These are phyloP conservation scores for Galbula dea DNA, from an alignment of 2,113 vertebrate genomes.

Conservation along the genomic window DNA sequence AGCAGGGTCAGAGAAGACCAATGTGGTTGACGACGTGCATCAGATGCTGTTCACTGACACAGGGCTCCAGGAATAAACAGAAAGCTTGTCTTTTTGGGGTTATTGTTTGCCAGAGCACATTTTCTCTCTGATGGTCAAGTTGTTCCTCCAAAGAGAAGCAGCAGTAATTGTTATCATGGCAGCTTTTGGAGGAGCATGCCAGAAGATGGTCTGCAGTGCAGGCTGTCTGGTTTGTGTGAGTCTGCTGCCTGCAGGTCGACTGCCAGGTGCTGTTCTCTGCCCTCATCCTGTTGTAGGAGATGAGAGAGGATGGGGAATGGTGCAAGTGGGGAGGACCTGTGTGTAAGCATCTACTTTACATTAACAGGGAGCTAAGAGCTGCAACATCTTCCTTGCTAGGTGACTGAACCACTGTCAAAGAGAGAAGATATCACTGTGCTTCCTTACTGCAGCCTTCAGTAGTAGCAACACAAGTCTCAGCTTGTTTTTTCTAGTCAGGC, in stretches of 20 bases:
- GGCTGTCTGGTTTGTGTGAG: too few species aligned
- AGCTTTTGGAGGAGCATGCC: not conserved
- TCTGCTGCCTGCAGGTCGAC: too few species aligned
- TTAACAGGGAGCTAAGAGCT: not conserved
- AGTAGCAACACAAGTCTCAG: not conserved
- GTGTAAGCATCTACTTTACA: not conserved
- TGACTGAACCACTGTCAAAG: not conserved
- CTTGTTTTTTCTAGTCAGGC: not conserved
- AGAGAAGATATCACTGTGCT: not conserved
- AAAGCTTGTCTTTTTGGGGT: not conserved
- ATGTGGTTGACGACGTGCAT: not conserved
- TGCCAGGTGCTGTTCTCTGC: too few species aligned
- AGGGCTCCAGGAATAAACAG: not conserved
- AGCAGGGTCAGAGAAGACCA: conserved; percentile 6
- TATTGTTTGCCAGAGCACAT: not conserved
- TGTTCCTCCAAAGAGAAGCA: not conserved
- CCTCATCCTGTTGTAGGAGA: not conserved
- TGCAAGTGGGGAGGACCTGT: not conserved
- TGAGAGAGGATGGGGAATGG: not conserved
- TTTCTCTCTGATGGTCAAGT: not conserved
- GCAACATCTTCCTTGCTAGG: not conserved
- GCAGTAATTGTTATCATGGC: not conserved
- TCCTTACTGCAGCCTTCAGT: not conserved
- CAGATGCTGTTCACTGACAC: not conserved
- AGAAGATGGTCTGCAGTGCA: not conserved